Evolutionary conservation across 2,888 invertebrate genomes (phyloP), one percentile per base, ranked within the genome.

Genomic region (Oxytorus armatus): DNA sequence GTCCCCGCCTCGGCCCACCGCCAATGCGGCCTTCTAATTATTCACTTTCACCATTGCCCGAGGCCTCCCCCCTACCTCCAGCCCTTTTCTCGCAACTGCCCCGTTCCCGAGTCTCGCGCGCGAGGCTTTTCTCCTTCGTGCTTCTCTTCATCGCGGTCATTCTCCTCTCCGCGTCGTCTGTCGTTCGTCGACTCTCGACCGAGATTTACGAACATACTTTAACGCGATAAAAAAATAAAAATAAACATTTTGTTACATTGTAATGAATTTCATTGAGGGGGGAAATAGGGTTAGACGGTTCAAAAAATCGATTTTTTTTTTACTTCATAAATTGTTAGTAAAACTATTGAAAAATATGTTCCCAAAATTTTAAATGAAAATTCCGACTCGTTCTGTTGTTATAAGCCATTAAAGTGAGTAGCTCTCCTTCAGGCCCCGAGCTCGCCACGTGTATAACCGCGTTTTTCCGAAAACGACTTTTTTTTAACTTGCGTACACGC

Each of bases 41-140:
- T 87, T 87, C 87, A 87, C 87, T 87, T 87, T 87, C 87, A 84
- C 87, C 84, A 70, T 65, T 70, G 75, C 79, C 75, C 65, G 70
- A 57, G 75, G 79, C 74, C 59, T 44, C 18, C 69, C 55, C 55
- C 42, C 55, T 23, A 1, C 49, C 18, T 18, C 4, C 47, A 1
- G 1, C 49, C 11, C 21, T 23, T 14, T 11, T 23, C 49, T 23
- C 55, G n/a, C 42, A 10, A 23, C 53, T 63, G 61, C 14, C 69
- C 33, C 42, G 10, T 14, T 47, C 18, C 47, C 16, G 14, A 36
- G 29, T 68, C 77, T 59, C 51, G 51, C 51, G 63, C 39, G 70
- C 65, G 63, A 55, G 63, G 33, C 51, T 69, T 47, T 29, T 36
- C 23, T 51, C 49, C 18, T 16, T 14, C 4, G 14, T 44, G 23